Evolutionary conservation across 2,113 vertebrate genomes (phyloP).

Genomic region (Colinus virginianus): DNA sequence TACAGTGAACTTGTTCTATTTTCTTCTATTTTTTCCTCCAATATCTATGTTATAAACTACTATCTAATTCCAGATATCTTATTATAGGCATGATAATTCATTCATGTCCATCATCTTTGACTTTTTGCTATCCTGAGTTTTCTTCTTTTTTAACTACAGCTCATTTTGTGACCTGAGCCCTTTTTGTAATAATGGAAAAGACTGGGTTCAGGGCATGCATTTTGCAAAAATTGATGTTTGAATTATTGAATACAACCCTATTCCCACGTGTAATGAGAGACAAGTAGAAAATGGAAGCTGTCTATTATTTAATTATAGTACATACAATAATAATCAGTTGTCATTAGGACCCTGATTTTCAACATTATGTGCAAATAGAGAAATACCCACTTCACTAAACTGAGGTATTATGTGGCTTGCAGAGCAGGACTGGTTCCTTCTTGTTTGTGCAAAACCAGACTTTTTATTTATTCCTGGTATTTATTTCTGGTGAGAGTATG

Average conservation of each 20-base stretch:
- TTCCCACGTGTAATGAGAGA: not conserved
- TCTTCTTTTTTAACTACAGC: not conserved
- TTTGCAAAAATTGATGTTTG: slow-evolving; percentile 40
- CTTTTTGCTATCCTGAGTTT: not conserved
- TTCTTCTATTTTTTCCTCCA: not conserved
- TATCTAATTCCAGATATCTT: not conserved
- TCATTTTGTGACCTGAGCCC: not conserved
- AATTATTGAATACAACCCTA: slow-evolving; percentile 50
- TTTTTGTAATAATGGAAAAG: not conserved
- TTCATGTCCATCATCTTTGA: not conserved
- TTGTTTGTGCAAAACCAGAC: not conserved
- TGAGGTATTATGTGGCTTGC: not conserved
- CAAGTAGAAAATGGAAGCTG: slow-evolving; percentile 46
- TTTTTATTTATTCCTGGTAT: not conserved
- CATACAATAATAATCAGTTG: slow-evolving; percentile 55
- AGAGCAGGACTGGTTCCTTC: not conserved
- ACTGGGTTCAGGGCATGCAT: not conserved
- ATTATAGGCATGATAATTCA: not conserved
- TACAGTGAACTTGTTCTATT: not conserved
- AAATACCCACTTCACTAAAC: not conserved
- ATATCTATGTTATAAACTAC: not conserved
- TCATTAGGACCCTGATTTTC: slow-evolving; percentile 22
- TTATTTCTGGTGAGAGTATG: not conserved
- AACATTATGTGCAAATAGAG: not conserved
- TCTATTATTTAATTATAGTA: slow-evolving; percentile 46